Percentiles rank a stretch among this genome's conserved stretches.
phyloP scores from a whole-genome alignment of 2,888 invertebrate genomes.

The Clivina fossor region DNA sequence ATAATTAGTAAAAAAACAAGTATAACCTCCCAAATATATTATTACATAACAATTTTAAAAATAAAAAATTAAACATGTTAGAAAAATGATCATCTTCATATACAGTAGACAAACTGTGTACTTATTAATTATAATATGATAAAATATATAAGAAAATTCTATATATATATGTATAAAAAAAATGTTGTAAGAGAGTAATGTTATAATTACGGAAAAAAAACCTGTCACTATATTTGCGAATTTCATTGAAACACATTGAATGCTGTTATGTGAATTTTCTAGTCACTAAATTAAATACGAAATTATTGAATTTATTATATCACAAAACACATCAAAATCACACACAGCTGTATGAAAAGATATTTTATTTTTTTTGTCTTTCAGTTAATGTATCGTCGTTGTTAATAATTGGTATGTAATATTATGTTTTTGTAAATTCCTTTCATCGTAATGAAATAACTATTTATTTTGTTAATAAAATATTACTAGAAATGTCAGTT shows the following conservation, averaged over 20 bases:
- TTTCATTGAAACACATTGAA: slow-evolving; percentile 33
- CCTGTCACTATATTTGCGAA: slow-evolving; percentile 22
- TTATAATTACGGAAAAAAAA: no score
- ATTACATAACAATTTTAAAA: slow-evolving; percentile 34
- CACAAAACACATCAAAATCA: no score
- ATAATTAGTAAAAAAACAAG: slow-evolving; percentile 31
- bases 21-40: slow-evolving; percentile 27
- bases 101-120: slow-evolving; percentile 28
- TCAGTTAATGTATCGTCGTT: slow-evolving; percentile 26
- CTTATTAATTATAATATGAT: slow-evolving; percentile 23
- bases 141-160: slow-evolving; percentile 7
- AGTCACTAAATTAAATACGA: slow-evolving; percentile 33
- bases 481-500: slow-evolving; percentile 28
- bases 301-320: no score
- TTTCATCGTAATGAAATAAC: slow-evolving; percentile 34
- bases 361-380: no score
- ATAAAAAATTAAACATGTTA: slow-evolving; percentile 18
- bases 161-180: slow-evolving; percentile 27
- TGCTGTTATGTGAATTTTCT: slow-evolving; percentile 33
- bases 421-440: slow-evolving; percentile 33
- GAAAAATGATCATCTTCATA: slow-evolving; percentile 17
- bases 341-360: no score
- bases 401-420: slow-evolving; percentile 35
- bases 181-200: slow-evolving; percentile 28
- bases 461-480: slow-evolving; percentile 34